Percentiles rank a stretch among this genome's conserved stretches.
Conservation (phyloP, 2,113 vertebrate genomes). For the Xenus cinereus region DNA sequence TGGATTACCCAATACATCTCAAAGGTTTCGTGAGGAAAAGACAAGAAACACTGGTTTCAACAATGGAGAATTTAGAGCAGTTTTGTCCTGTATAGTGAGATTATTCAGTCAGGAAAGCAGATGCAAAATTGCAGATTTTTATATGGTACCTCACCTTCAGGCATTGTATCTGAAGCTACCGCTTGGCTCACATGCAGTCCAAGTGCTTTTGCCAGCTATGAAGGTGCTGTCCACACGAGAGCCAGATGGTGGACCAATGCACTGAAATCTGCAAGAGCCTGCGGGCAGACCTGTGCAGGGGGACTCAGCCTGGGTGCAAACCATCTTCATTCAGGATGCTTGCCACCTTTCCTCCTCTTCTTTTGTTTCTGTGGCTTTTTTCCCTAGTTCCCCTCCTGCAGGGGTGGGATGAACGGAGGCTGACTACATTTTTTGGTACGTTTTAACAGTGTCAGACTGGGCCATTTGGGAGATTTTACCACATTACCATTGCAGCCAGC, state of each 20-base stretch:
- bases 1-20: background rate
- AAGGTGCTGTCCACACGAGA: rapidly evolving
- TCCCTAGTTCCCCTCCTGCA: background rate
- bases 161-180: background rate
- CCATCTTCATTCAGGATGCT: too few relatives aligned
- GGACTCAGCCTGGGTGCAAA: background rate
- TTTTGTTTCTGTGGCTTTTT: background rate
- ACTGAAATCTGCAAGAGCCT: background rate
- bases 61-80: background rate
- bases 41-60: background rate
- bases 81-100: background rate
- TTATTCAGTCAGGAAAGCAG: background rate
- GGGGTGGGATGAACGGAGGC: background rate
- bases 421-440: background rate
- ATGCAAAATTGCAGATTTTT: background rate
- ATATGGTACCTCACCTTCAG: background rate
- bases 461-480: background rate
- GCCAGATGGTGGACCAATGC: background rate
- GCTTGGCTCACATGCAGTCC: background rate
- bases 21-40: background rate
- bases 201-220: background rate
- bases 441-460: background rate
- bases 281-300: background rate
- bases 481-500: background rate
- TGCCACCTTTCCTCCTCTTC: background rate